A percentile compares a stretch with the other conserved stretches of the same genome.
Evolutionary conservation across 2,888 invertebrate genomes (phyloP).

Genomic region (Scaptomyza flava): DNA sequence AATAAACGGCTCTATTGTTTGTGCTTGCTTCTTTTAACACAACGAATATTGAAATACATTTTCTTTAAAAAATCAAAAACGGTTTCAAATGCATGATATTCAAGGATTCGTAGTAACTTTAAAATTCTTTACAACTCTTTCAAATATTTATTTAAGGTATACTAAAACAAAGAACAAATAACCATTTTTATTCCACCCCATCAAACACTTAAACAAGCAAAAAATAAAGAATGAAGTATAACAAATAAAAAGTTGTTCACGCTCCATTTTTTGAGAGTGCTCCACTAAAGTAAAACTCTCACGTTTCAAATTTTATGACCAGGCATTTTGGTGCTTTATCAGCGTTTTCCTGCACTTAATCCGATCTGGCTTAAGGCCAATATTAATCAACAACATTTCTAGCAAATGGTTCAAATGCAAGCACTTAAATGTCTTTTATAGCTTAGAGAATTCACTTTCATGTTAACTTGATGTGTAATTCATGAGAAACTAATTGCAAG

Average conservation of each 20-base stretch:
- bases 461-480: slow-evolving; percentile 22
- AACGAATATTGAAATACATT: slow-evolving; percentile 8
- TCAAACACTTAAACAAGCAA: slow-evolving; percentile 9
- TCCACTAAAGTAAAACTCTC: slow-evolving; percentile 45
- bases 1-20: slow-evolving; percentile 62
- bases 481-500: slow-evolving; percentile 28
- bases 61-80: no score
- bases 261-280: slow-evolving; percentile 12
- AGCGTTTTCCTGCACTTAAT: slow-evolving; percentile 41
- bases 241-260: slow-evolving; percentile 5
- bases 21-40: slow-evolving; percentile 4
- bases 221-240: slow-evolving; percentile 1
- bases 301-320: slow-evolving; percentile 58
- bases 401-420: not conserved
- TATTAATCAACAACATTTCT: slow-evolving; percentile 26
- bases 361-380: slow-evolving; percentile 25
- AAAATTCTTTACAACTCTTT: no score
- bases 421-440: slow-evolving; percentile 3
- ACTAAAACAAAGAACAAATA: slow-evolving; percentile 29
- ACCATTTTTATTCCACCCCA: slow-evolving; percentile 44
- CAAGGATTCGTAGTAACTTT: no score
- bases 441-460: slow-evolving; percentile 12
- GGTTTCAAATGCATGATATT: no score
- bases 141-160: no score
- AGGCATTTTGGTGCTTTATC: slow-evolving; percentile 58